Evolutionary conservation across 2,113 vertebrate species (phyloP).

Genomic region (Tauraco erythrolophus): DNA sequence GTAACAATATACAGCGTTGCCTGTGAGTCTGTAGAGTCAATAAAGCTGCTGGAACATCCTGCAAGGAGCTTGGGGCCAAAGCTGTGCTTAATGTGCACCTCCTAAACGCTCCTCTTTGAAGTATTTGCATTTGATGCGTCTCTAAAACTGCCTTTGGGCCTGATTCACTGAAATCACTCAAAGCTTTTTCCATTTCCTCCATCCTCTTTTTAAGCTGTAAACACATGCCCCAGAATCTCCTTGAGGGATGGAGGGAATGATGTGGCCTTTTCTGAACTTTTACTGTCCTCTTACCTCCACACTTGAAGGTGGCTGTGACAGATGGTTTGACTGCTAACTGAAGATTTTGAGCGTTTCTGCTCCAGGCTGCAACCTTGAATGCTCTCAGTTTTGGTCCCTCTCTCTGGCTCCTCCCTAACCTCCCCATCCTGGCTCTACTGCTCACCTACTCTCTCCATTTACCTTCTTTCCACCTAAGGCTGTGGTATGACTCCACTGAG

Average conservation of each 20-base stretch:
- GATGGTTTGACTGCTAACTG: background rate
- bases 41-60: background rate
- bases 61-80: background rate
- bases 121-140: background rate
- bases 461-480: background rate
- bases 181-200: conserved; percentile 49
- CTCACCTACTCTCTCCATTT: background rate
- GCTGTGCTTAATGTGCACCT: background rate
- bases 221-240: background rate
- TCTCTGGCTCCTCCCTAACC: background rate
- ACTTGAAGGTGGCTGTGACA: background rate
- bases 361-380: background rate
- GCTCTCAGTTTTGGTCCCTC: background rate
- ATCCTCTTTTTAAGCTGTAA: background rate
- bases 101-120: conserved; percentile 4
- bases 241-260: background rate
- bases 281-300: background rate
- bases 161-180: background rate
- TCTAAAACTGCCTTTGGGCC: conserved; percentile 7
- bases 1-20: background rate
- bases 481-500: background rate
- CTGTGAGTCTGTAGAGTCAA: background rate
- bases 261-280: background rate
- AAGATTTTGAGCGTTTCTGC: background rate
- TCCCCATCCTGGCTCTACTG: background rate